Percentiles rank a stretch among this genome's conserved stretches.
phyloP scores from a whole-genome alignment of 2,888 invertebrate species.

The Sclerodermus sp. region DNA sequence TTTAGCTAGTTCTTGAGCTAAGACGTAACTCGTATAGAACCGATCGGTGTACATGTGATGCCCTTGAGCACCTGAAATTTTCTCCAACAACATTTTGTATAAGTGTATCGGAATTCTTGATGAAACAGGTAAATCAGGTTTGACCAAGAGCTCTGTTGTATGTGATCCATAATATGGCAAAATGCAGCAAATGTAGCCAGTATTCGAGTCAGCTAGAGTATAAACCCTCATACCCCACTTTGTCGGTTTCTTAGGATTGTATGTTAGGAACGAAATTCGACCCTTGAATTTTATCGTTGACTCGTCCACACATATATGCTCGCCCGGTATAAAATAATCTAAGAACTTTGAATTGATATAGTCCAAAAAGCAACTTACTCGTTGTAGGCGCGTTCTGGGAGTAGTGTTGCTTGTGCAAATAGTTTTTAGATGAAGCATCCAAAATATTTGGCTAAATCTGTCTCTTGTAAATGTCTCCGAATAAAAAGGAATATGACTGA shows the following conservation, averaged over 20 bases:
- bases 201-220: constrained; percentile 19
- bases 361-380: constrained; percentile 10
- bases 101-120: constrained; percentile 21
- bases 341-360: constrained; percentile 11
- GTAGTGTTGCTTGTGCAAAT: constrained; percentile 5
- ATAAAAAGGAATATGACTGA: constrained; percentile 15
- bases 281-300: constrained; percentile 24
- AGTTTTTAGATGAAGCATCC: constrained; percentile 20
- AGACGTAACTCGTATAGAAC: constrained; percentile 6
- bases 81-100: constrained; percentile 1
- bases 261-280: constrained; percentile 19
- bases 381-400: constrained; percentile 12
- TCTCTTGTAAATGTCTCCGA: constrained; percentile 13
- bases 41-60: constrained; percentile 4
- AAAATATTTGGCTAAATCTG: constrained; percentile 18
- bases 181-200: constrained; percentile 27
- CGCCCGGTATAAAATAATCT: constrained; percentile 11
- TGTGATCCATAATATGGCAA: constrained; percentile 21
- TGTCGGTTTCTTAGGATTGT: constrained; percentile 23
- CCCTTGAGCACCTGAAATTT: constrained; percentile 1
- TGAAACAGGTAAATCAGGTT: constrained; percentile 23
- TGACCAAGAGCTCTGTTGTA: constrained; percentile 19
- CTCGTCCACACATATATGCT: constrained; percentile 19
- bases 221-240: constrained; percentile 9
- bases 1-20: constrained; percentile 21